These are phyloP conservation scores for Galerucella pusilla DNA, from an alignment of 2,888 invertebrate species.

Conservation along the genomic window DNA sequence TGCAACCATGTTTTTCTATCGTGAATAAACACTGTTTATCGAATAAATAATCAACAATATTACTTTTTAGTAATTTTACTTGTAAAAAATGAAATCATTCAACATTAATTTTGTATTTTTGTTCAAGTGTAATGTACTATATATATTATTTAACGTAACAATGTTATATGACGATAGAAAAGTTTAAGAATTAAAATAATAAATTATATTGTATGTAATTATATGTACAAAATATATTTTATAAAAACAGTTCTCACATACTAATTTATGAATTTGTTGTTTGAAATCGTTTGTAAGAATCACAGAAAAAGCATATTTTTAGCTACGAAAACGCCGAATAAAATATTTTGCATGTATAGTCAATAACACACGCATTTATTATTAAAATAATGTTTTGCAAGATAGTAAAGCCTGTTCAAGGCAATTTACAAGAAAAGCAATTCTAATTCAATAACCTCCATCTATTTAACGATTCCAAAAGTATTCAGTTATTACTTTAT, in stretches of 20 bases:
- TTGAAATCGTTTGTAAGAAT: neutral
- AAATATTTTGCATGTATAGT: constrained; percentile 8
- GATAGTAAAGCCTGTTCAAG: neutral
- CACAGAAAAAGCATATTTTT: neutral
- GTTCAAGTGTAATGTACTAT: neutral
- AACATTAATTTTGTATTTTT: neutral
- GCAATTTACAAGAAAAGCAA: neutral
- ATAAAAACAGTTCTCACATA: constrained; percentile 4
- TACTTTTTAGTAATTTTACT: too few relatives aligned
- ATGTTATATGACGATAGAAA: neutral
- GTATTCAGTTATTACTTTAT: neutral
- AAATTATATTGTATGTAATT: neutral
- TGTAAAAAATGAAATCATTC: neutral
- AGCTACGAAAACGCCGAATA: neutral
- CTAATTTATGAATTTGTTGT: neutral
- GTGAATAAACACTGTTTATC: neutral
- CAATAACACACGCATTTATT: constrained; percentile 8
- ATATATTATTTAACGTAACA: neutral
- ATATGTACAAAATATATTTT: constrained; percentile 10
- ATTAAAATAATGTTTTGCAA: constrained; percentile 3
- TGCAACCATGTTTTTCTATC: constrained; percentile 4
- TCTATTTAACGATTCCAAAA: neutral
- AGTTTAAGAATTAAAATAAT: neutral
- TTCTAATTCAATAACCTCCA: neutral
- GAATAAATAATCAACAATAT: neutral